Evolutionary conservation across 2,888 invertebrate species (phyloP), one percentile per base, ranked within the genome.

Genomic region (Operophtera brumata): DNA sequence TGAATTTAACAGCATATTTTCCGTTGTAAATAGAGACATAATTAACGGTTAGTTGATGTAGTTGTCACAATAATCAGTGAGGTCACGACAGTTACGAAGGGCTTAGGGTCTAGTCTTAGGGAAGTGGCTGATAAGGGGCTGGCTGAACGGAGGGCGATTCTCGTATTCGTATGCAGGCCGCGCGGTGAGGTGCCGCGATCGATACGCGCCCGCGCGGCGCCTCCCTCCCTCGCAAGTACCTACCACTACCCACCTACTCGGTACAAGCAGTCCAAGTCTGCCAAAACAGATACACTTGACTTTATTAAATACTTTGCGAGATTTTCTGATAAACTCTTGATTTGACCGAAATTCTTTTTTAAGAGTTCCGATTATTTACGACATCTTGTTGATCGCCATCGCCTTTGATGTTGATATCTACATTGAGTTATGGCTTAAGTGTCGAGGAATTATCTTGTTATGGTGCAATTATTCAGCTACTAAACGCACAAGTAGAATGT

Each of bases 131-230:
- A 79, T 84, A 84, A 85, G 84, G 86, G 84, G 75, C 80, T 78
- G 84, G 75, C 80, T 78, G 79, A 78, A 73, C 78, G 75, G 77
- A 78, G 82, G 83, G 80, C 80, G 83, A 80, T 82, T 86, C 82
- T 80, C 73, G 84, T 84, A 83, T 87, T 87, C 85, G 89, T 86
- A 89, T 90, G 89, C 90, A 86, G 85, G 84, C 82, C 84, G 83
- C 83, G 79, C 77, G 79, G 77, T 75, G 61, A 57, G 71, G 77
- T 72, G 77, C 70, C 72, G 74, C 87, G 89, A 88, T 88, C 88
- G 85, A 88, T 88, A 88, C 88, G 86, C 88, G 86, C 87, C 87
- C 86, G 88, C 86, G 86, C 87, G 87, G 78, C 84, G 78, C 78
- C 76, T 74, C 79, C 80, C 82, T 73, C 75, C 61, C 58, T 55